Evolutionary conservation across 2,888 invertebrate genomes (phyloP), one percentile per base, ranked within the genome.

Genomic region (Dorcus hopei): DNA sequence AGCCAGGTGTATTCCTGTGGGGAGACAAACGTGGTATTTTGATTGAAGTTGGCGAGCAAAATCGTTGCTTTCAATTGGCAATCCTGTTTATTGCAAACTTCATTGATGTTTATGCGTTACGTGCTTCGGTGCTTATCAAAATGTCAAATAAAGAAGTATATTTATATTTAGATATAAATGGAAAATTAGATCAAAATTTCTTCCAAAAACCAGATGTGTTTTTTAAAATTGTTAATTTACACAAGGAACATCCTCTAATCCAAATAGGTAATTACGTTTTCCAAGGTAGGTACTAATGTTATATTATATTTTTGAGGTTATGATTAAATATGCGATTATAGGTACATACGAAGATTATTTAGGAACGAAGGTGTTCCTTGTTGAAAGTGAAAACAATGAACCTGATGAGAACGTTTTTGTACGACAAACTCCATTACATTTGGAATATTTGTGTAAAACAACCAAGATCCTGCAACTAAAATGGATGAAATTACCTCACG

Each of bases 351-450:
- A 87, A 70, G 83, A 85, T 71, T 81, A 86, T 7, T 74, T 88
- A 59, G 91, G 91, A 16, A 91, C 91, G 11, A 85, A 87, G 65
- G 79, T 91, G 73, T 88, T 90, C 72, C 90, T 91, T 72, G 85
- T 87, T 72, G 85, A 85, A 68, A 83, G 86, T 61, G 77, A 81
- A 38, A 75, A 81, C 41, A 79, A 81, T 16, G 54, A 61, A 9
- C 53, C 53, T 38, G 52, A 50, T 9, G 58, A 52, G 8, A 68
- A 68, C 61, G 60, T 71, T 14, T 73, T 73, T 50, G 66, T 52
- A 2, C 59, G 67, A 51, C 66, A 54, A 60, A 80, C 82, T 57
- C 74, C 82, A 8, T 82, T 87, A 39, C 82, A 82, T 38, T 75
- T 87, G 16, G 85, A 86, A 71, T 87, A 84, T 73, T 64, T 83